Base-by-base conservation (phyloP, 2,797 vertebrate genomes). In the Rhodeus uyekii region DNA sequence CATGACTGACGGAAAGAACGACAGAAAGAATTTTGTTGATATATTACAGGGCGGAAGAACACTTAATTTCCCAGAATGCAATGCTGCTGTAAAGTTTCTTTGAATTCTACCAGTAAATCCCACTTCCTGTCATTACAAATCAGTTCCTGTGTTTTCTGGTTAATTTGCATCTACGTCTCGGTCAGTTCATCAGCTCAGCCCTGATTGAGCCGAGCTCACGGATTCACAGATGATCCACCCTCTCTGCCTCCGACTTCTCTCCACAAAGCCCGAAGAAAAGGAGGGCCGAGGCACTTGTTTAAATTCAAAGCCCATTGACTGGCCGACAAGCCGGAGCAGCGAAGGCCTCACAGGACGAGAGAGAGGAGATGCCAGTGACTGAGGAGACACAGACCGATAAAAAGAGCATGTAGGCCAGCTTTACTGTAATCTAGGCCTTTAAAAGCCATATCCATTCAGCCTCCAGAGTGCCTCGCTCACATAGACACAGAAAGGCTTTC, bases 401-500 rank as follows among this genome's bases (percentile, higher is more conserved):
- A 90, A 90, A 87, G 90, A 87, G 84, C 90, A 90, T 63, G 85
- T 90, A 90, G 90, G 88, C 89, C 78, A 87, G 77, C 64, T 88
- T 55, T 86, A 81, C 88, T 83, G 88, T 93, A 93, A 93, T 94
- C 92, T 92, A 92, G 85, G 67, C 82, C 89, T 92, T 90, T 90
- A 88, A 90, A 92, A 90, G 80, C 86, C 90, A 92, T 92, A 91
- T 92, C 82, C 90, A 90, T 86, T 87, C 90, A 88, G 86, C 87
- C 87, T 32, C 79, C 71, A 22, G 81, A 76, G 76, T 65, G 84
- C 84, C 87, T 89, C 87, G 90, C 90, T 90, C 89, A 90, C 86
- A 88, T 84, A 76, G 88, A 81, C 86, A 85, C 80, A 75, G 73
- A 89, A 68, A 82, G 85, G 87, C 88, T 91, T 94, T 93, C 88